Evolutionary conservation across 1,140 invertebrate species (phyloP).

Genomic region (Bombus breviceps): DNA sequence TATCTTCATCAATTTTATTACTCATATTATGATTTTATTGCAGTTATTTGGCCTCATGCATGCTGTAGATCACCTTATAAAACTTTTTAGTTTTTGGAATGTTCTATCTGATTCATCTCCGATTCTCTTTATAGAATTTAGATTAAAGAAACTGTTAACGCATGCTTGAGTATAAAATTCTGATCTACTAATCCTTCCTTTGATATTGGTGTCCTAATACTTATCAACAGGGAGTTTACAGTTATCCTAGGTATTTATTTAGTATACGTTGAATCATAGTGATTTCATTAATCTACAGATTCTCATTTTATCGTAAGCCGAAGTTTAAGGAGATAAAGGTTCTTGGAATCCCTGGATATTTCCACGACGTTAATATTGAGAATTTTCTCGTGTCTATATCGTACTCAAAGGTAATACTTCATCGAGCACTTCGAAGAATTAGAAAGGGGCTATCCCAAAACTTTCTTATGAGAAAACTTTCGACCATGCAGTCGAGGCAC

Average conservation of each 20-base stretch:
- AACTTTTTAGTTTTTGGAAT: no score
- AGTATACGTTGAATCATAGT: neutral
- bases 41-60: neutral
- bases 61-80: no score
- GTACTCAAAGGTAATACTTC: neutral
- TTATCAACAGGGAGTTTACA: neutral
- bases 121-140: neutral
- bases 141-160: neutral
- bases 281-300: neutral
- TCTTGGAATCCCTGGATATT: neutral
- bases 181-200: neutral
- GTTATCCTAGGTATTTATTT: neutral
- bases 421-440: neutral
- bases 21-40: neutral
- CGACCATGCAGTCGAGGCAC: neutral
- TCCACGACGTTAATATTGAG: no score
- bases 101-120: no score
- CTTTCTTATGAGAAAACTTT: constrained; percentile 39
- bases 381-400: neutral
- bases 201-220: neutral
- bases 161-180: neutral
- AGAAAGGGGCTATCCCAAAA: neutral
- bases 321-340: neutral
- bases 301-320: neutral
- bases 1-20: neutral